Base-by-base conservation (phyloP, 1,140 invertebrate genomes). In the Drosophila albomicans region DNA sequence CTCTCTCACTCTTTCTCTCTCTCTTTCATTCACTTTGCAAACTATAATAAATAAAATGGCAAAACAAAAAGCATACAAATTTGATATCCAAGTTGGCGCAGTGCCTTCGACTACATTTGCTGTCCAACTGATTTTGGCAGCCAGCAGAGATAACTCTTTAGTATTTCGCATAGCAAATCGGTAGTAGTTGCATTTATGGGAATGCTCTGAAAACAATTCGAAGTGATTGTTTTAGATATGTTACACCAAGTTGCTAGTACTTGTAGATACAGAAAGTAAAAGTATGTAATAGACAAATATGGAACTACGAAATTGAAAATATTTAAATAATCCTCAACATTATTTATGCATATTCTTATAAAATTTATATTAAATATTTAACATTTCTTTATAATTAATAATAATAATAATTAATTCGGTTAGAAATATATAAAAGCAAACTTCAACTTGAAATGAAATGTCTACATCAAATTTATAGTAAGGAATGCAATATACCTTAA, bases 11-110 rank as follows among this genome's bases (percentile, higher is more conserved):
- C 35, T 64, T 3, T 51, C 54, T 52, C 5, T 20, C 10, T 49
- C 3, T 32, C 0, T 45, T 28, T 25, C 13, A 28, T 54, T n/a
- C 30, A 16, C 28, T 28, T 49, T 25, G 3, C 13, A 15, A 5
- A 57, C 16, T 51, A 28, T 65, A 71, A 76, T 76, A 76, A 72
- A 76, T 76, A 76, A 76, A 76, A 66, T 76, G 56, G 3, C 68
- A 72, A 20, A 75, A 72, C 68, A 72, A 66, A 74, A 72, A 43
- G 62, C 69, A 52, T 61, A 73, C 61, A 76, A 72, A 72, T 72
- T 76, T 72, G 57, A 66, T 76, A 25, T 66, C 72, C 58, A 67
- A 54, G 46, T 61, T 67, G 63, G 63, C 64, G 48, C 35, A 63
- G 35, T 64, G 68, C 62, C 49, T 41, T 16, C 4, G 64, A 51